Percentiles rank a stretch among this genome's conserved stretches.
Evolutionary conservation across 1,140 invertebrate species (phyloP).

Genomic region (Eulimnadia texana): DNA sequence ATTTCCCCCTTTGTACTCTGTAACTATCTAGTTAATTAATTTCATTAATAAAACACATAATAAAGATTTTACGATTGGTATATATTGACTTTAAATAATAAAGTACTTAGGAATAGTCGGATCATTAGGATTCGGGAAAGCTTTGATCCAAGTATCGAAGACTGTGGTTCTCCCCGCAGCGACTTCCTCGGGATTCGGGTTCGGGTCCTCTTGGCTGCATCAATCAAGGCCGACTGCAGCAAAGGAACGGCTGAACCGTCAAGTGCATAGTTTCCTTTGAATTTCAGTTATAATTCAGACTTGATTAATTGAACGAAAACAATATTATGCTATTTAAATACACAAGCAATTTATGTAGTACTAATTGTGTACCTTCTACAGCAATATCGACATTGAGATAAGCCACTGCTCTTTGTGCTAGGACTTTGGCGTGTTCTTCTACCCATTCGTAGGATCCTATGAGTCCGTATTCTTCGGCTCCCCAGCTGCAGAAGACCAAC

Average conservation of each 20-base stretch:
- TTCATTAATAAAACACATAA: background rate
- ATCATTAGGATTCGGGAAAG: background rate
- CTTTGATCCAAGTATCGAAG: slow-evolving; percentile 3
- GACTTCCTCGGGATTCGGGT: background rate
- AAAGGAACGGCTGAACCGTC: background rate
- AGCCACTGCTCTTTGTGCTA: slow-evolving; percentile 25
- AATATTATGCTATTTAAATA: background rate
- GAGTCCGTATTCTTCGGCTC: slow-evolving; percentile 33
- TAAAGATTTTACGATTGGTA: background rate
- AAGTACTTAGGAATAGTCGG: background rate
- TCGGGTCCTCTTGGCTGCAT: background rate
- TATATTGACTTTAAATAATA: too few relatives aligned
- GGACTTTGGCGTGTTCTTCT: slow-evolving; percentile 22
- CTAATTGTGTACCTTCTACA: slow-evolving; percentile 2
- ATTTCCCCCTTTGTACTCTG: background rate
- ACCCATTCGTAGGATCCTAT: slow-evolving; percentile 34
- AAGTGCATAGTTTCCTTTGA: slow-evolving; percentile 7
- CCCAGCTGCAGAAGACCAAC: slow-evolving; percentile 36
- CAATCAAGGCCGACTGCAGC: background rate
- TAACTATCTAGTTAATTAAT: background rate
- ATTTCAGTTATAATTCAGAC: too few relatives aligned
- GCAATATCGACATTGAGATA: slow-evolving; percentile 27
- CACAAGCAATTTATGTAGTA: background rate
- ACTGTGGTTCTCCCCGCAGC: background rate
- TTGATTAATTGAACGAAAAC: background rate